These are phyloP conservation scores for Cydia splendana DNA, from an alignment of 1,140 invertebrate species.

Conservation along the genomic window DNA sequence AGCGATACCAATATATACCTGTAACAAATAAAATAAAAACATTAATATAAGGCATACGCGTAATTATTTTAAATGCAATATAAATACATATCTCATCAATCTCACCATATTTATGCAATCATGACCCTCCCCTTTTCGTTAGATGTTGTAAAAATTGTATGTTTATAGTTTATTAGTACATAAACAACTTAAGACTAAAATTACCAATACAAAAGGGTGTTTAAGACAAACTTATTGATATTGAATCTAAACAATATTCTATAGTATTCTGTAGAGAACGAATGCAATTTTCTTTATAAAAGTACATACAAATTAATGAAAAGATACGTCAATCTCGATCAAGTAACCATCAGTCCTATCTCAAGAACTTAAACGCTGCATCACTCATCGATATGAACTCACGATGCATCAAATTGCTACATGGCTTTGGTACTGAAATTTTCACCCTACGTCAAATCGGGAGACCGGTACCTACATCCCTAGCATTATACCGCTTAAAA, in stretches of 20 bases:
- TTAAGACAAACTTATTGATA: too few species aligned
- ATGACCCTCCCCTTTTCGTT: too few species aligned
- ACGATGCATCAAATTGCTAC: not conserved
- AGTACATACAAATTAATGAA: too few species aligned
- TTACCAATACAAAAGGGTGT: too few species aligned
- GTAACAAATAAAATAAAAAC: not conserved
- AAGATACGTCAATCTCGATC: not conserved
- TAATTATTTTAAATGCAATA: not conserved
- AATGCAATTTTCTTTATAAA: too few species aligned
- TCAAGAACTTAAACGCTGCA: not conserved
- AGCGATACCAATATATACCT: not conserved
- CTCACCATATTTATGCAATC: too few species aligned
- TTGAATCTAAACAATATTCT: too few species aligned
- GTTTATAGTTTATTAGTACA: too few species aligned
- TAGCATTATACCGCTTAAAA: not conserved
- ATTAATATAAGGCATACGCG: not conserved
- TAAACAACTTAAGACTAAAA: too few species aligned
- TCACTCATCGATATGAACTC: conserved; percentile 3
- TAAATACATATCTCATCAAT: not conserved
- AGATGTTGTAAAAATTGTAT: too few species aligned
- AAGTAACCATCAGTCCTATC: not conserved
- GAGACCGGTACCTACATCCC: not conserved
- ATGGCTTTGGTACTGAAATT: not conserved
- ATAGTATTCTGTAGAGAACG: too few species aligned
- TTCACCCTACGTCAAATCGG: not conserved